Evolutionary conservation across 2,888 invertebrate genomes (phyloP).

Genomic region (Cryptophagus acutangulus): DNA sequence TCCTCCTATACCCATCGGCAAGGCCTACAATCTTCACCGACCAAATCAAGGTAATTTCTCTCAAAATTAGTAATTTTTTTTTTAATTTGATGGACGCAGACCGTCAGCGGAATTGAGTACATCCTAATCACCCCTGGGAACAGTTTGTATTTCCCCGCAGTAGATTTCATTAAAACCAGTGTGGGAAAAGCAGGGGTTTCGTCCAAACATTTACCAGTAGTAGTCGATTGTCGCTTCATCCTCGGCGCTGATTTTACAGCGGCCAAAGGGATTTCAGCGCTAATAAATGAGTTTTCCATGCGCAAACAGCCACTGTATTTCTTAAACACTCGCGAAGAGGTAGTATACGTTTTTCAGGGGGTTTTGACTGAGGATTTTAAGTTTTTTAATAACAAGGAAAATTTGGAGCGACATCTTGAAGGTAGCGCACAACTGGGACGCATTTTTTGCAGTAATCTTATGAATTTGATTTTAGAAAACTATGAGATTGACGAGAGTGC

Average conservation of each 20-base stretch:
- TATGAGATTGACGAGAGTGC: not conserved
- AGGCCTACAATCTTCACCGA: conserved; percentile 71
- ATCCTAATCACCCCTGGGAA: conserved; percentile 74
- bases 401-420: conserved; percentile 50
- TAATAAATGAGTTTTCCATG: conserved; percentile 66
- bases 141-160: conserved; percentile 75
- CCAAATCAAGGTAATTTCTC: conserved; percentile 57
- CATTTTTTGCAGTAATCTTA: no score
- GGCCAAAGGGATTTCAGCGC: conserved; percentile 74
- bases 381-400: conserved; percentile 55
- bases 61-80: not conserved
- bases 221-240: conserved; percentile 76
- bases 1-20: conserved; percentile 75
- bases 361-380: conserved; percentile 61
- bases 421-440: conserved; percentile 3
- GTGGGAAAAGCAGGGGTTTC: conserved; percentile 67
- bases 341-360: conserved; percentile 64
- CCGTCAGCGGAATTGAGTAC: conserved; percentile 63
- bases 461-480: not conserved
- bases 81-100: conserved; percentile 60
- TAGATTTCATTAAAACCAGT: conserved; percentile 74
- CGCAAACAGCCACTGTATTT: conserved; percentile 70
- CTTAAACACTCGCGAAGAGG: conserved; percentile 61
- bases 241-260: conserved; percentile 82
- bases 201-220: conserved; percentile 67